Base-by-base conservation (phyloP, 2,113 vertebrate species). In the Pseudorhombus dupliciocellatus region DNA sequence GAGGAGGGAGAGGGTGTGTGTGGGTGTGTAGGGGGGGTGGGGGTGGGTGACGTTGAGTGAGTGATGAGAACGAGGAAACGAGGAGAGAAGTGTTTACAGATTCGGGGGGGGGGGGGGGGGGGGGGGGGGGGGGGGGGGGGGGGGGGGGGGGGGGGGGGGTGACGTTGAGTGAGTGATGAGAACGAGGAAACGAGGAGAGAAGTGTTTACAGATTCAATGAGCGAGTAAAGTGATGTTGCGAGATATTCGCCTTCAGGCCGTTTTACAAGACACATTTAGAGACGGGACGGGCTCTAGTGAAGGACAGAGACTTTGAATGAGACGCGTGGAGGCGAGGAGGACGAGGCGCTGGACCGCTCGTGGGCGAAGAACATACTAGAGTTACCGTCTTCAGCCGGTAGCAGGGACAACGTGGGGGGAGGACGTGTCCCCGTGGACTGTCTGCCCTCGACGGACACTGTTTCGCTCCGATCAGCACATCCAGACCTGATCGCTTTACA, bases 401-500 rank as follows among this genome's bases (percentile, higher is more conserved):
- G 83, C 87, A 77, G 58, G 46, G 75, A 76, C 56, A 79, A 84
- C 66, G 50, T 37, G 48, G 77, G 48, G 77, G 68, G 63, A 80
- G 50, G 76, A 87, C 87, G 88, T 87, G 68, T 75, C 80, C 78
- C 80, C 5, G 53, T 2, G 40, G 80, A 64, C 52, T 64, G 77
- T 75, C 84, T 80, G 77, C 63, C 81, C 77, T 77, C 78, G 20
- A 77, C 80, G 57, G 88, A 90, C 89, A 84, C 75, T 61, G 88
- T 92, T 92, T 92, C 89, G 18, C 85, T 84, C 76, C 54, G 58
- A 88, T 90, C 90, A 91, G 91, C 91, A 91, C 68, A 87, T 87
- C 75, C 46, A 72, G 83, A 88, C 69, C 84, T 86, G 90, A 91
- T 93, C 91, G 73, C 86, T 89, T 93, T 93, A 91, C 90, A 89